Conservation (phyloP, 2,797 vertebrate genomes). For the Malacoraja senta region DNA sequence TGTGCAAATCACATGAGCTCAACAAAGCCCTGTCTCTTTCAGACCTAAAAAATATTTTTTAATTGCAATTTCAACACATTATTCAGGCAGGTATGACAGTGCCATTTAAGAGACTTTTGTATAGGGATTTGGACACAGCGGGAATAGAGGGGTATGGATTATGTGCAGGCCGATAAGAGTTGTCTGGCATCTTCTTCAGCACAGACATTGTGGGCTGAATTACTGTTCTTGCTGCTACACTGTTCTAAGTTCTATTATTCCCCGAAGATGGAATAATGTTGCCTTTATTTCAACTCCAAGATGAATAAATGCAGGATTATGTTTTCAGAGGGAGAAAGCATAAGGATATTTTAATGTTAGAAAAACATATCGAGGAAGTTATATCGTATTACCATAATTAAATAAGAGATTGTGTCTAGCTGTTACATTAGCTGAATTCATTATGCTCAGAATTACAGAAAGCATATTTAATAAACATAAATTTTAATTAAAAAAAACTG, state of each 20-base stretch:
- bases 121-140: no score
- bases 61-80: background rate
- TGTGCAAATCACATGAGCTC: background rate
- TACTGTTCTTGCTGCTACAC: no score
- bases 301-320: background rate
- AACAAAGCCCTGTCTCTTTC: no score
- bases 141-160: no score
- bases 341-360: background rate
- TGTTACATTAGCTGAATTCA: background rate
- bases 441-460: background rate
- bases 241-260: background rate
- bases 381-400: constrained; percentile 14
- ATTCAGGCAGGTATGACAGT: background rate
- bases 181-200: no score
- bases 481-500: constrained; percentile 6
- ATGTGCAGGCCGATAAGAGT: no score
- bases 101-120: no score
- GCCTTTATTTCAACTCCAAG: background rate
- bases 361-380: background rate
- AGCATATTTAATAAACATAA: background rate
- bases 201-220: no score
- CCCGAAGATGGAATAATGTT: background rate
- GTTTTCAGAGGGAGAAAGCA: background rate
- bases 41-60: background rate
- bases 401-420: background rate